These are phyloP conservation scores for Nematolebias whitei DNA, from an alignment of 2,113 vertebrate genomes.

Conservation along the genomic window DNA sequence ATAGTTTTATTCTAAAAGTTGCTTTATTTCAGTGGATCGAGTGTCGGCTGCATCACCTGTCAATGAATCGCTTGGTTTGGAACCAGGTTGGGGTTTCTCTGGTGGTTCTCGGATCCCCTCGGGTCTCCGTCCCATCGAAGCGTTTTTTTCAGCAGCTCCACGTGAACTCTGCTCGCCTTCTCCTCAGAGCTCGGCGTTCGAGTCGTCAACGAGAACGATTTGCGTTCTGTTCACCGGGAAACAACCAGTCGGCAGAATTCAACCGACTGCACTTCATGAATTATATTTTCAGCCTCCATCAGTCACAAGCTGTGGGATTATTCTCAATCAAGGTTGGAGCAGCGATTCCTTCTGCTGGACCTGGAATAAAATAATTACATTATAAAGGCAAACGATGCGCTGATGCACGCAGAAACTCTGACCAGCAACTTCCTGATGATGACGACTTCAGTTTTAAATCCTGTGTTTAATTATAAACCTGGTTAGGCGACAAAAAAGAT, in stretches of 20 bases:
- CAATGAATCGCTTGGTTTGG: too few relatives aligned
- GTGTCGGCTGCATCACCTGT: too few relatives aligned
- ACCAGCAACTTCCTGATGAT: too few relatives aligned
- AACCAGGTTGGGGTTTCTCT: too few relatives aligned
- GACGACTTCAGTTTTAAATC: too few relatives aligned
- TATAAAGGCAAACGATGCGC: constrained; percentile 2
- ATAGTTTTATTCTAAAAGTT: too few relatives aligned
- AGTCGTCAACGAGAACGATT: constrained; percentile 49
- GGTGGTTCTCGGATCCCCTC: too few relatives aligned
- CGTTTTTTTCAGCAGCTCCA: constrained; percentile 18
- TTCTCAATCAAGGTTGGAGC: constrained; percentile 35
- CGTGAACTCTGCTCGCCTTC: constrained; percentile 31
- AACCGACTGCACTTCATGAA: too few relatives aligned
- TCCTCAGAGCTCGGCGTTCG: constrained; percentile 33
- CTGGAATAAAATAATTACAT: constrained; percentile 9
- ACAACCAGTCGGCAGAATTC: constrained; percentile 53
- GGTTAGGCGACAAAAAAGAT: too few relatives aligned
- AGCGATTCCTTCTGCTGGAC: constrained; percentile 43
- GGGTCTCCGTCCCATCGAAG: constrained; percentile 10
- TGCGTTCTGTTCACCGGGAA: too few relatives aligned
- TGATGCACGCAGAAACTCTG: constrained; percentile 24
- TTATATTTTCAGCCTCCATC: constrained; percentile 56
- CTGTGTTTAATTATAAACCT: too few relatives aligned
- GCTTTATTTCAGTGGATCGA: too few relatives aligned
- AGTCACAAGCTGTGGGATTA: constrained; percentile 27